These are phyloP conservation scores for Ormyrus thymus DNA, from an alignment of 2,888 invertebrate species.

Conservation along the genomic window DNA sequence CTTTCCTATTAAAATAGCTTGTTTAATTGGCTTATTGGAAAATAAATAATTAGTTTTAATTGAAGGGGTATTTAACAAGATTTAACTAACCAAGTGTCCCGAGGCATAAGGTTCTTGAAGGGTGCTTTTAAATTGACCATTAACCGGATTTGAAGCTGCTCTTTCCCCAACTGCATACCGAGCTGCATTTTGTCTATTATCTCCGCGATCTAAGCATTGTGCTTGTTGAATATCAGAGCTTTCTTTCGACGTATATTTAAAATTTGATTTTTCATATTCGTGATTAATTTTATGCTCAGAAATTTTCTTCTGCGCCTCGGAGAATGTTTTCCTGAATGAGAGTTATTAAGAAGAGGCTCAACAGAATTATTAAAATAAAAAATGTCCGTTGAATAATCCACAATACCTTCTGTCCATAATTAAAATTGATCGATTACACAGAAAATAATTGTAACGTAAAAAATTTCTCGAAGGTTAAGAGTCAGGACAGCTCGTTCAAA, in stretches of 20 bases:
- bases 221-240: background rate
- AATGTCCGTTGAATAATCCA: background rate
- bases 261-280: background rate
- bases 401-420: conserved; percentile 25
- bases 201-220: background rate
- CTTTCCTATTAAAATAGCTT: background rate
- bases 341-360: too few species aligned
- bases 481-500: background rate
- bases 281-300: background rate
- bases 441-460: background rate
- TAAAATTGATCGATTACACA: background rate
- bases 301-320: background rate
- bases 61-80: background rate
- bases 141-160: background rate
- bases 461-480: conserved; percentile 11
- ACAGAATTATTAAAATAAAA: too few species aligned
- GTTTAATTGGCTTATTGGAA: background rate
- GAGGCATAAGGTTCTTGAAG: background rate
- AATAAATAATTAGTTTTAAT: background rate
- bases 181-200: background rate
- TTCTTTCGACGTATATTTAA: background rate
- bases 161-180: conserved; percentile 12
- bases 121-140: background rate
- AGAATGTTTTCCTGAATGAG: background rate
- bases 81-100: background rate